These are phyloP conservation scores for Anoplolepis gracilipes DNA, from an alignment of 1,140 invertebrate species.

Conservation along the genomic window DNA sequence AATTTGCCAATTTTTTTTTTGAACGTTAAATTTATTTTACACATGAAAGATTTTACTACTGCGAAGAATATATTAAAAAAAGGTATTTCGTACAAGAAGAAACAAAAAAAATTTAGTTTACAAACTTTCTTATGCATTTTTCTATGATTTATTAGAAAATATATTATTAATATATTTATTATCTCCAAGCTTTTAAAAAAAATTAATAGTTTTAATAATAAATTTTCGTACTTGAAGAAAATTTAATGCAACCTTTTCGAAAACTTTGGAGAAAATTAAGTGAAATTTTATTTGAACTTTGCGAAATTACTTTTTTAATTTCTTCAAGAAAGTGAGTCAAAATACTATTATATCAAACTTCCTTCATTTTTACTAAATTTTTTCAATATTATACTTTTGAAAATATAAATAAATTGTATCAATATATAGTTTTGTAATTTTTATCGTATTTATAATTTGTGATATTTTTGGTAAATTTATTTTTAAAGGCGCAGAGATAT, in stretches of 20 bases:
- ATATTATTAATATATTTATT: neutral
- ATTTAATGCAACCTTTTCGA: neutral
- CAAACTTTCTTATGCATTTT: neutral
- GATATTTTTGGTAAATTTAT: neutral
- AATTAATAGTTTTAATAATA: neutral
- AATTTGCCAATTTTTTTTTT: neutral
- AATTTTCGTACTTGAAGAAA: neutral
- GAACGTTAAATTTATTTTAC: neutral
- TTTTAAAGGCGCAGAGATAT: neutral
- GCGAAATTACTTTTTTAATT: neutral
- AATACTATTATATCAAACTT: neutral
- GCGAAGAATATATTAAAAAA: slow-evolving; percentile 1
- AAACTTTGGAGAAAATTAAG: neutral
- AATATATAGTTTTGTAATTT: neutral
- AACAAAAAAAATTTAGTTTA: neutral
- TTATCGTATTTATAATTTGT: neutral
- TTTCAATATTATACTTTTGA: neutral
- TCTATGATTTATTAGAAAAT: neutral
- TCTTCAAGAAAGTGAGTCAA: neutral
- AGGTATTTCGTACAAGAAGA: neutral
- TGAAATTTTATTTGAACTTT: neutral
- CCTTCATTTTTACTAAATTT: neutral
- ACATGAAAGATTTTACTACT: neutral
- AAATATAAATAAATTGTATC: neutral
- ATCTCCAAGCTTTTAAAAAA: neutral